These are phyloP conservation scores for Matsumurasca onukii DNA, from an alignment of 1,140 invertebrate genomes.

Conservation along the genomic window DNA sequence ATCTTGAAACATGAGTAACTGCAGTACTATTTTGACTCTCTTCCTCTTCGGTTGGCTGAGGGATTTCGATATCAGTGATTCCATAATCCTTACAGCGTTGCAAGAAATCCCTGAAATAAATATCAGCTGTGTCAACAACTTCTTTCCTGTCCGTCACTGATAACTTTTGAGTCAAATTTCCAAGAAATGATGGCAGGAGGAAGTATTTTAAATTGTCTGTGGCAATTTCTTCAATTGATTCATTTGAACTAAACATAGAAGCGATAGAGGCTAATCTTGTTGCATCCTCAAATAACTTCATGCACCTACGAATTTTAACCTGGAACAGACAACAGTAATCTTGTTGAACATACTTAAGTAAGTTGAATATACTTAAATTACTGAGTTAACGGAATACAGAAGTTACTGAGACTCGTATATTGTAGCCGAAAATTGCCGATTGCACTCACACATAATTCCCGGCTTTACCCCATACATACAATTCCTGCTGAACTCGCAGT, in stretches of 20 bases:
- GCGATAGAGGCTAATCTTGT: conserved; percentile 75
- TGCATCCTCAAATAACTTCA: conserved; percentile 72
- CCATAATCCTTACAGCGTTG: conserved; percentile 76
- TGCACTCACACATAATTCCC: not conserved
- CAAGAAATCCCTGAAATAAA: conserved; percentile 85
- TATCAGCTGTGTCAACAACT: conserved; percentile 68
- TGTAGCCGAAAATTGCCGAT: not conserved
- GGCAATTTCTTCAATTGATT: conserved; percentile 81
- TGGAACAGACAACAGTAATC: conserved; percentile 45
- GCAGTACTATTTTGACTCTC: conserved; percentile 28
- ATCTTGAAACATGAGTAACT: conserved; percentile 1
- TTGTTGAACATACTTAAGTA: not conserved
- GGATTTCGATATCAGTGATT: conserved; percentile 62
- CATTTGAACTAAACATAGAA: conserved; percentile 85
- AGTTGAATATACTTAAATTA: not conserved
- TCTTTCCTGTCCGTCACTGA: conserved; percentile 62
- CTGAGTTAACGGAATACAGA: not conserved
- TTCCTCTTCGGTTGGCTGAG: conserved; percentile 39
- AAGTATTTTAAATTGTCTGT: conserved; percentile 85
- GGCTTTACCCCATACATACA: not conserved
- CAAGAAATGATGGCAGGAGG: conserved; percentile 79
- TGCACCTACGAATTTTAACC: conserved; percentile 66
- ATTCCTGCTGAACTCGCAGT: not conserved
- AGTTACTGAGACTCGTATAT: not conserved
- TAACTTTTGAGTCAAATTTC: conserved; percentile 70